A percentile compares a stretch with the other conserved stretches of the same genome.
These are phyloP conservation scores for Hirudinaria manillensis DNA, from an alignment of 2,888 invertebrate genomes.

Conservation along the genomic window DNA sequence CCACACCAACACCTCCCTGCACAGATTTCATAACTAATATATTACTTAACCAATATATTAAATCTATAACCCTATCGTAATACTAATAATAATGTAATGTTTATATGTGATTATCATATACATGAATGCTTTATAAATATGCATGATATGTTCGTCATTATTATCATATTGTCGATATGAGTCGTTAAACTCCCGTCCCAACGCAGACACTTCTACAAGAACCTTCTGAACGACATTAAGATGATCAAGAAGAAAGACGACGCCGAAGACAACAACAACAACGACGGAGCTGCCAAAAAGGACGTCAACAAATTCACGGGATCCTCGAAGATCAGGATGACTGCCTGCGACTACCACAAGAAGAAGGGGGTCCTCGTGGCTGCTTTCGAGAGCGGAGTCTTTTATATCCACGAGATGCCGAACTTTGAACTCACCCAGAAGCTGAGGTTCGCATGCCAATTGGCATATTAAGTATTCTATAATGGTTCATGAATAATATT, in stretches of 20 bases:
- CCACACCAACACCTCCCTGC: no score
- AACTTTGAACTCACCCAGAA: conserved; percentile 86
- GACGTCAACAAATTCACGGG: background rate
- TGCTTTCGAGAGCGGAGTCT: conserved; percentile 83
- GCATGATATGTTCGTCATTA: no score
- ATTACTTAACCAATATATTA: no score
- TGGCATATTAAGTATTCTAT: background rate
- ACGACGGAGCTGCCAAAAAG: background rate
- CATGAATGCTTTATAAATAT: no score
- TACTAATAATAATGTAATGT: no score
- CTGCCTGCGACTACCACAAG: conserved; percentile 77
- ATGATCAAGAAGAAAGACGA: background rate
- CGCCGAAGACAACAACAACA: conserved; percentile 14
- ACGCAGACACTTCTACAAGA: conserved; percentile 14
- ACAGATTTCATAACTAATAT: no score
- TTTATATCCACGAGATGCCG: conserved; percentile 88
- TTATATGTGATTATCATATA: no score
- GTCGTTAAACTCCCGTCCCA: background rate
- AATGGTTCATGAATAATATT: background rate
- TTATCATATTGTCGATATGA: background rate
- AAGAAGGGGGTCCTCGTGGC: conserved; percentile 74
- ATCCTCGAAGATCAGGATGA: conserved; percentile 55
- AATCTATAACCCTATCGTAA: no score
- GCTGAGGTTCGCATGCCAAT: conserved; percentile 55
- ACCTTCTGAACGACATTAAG: conserved; percentile 19